A percentile compares a stretch with the other conserved stretches of the same genome.
Conservation (phyloP, 2,888 invertebrate genomes). For the Dasypolia templi region DNA sequence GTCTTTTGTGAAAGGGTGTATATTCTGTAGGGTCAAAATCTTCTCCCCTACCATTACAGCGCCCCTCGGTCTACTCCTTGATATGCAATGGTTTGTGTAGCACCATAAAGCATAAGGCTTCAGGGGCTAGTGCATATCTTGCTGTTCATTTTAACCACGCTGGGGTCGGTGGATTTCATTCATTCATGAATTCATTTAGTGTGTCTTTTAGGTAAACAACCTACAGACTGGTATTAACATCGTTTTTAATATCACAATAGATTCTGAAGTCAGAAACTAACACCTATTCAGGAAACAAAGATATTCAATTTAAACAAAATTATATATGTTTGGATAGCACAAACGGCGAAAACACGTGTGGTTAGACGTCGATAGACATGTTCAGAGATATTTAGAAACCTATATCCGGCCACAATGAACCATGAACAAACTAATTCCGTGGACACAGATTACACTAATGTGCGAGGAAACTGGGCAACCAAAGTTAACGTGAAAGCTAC, state of each 20-base stretch:
- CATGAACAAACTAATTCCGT: slow-evolving; percentile 53
- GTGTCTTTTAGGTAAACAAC: background rate
- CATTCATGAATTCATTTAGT: too few species aligned
- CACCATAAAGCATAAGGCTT: too few species aligned
- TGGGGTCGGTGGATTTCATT: too few species aligned
- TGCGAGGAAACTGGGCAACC: slow-evolving; percentile 41
- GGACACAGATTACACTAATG: slow-evolving; percentile 51
- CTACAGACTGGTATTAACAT: background rate
- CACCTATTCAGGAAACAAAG: background rate
- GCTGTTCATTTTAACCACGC: too few species aligned
- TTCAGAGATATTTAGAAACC: slow-evolving; percentile 15
- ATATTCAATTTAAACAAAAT: background rate
- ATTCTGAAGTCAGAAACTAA: background rate
- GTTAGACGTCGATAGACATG: background rate
- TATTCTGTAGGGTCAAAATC: too few species aligned
- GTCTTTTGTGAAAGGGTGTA: background rate
- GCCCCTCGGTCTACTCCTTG: too few species aligned
- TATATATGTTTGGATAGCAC: background rate
- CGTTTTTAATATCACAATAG: background rate
- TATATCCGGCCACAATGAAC: slow-evolving; percentile 29
- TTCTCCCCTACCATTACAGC: too few species aligned
- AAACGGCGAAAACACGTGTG: background rate
- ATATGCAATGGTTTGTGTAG: too few species aligned
- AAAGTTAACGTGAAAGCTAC: slow-evolving; percentile 34
- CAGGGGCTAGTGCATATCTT: too few species aligned